Evolutionary conservation across 1,140 invertebrate species (phyloP), one percentile per base, ranked within the genome.

Genomic region (Euwallacea fornicatus): DNA sequence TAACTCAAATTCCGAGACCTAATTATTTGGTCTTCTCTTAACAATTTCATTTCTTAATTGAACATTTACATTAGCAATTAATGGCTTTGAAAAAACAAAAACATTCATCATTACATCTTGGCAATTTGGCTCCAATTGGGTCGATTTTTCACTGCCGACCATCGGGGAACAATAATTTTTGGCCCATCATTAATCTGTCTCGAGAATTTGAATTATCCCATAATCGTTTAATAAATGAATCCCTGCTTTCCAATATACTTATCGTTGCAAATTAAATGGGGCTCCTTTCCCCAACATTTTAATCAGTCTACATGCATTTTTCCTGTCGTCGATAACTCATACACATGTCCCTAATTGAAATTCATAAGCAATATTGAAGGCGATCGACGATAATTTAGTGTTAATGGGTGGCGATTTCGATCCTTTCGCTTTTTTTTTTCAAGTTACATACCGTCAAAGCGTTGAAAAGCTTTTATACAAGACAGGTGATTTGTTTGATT

Each of bases 261-360:
- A 58, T 15, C n/a, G 4, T 0, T 10, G 16, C 55, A 16, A 33
- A 58, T 58, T 7, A 16, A 58, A 58, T 0, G 6, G 10, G 10
- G 9, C 10, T 16, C 55, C 55, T 15, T 15, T 58, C 13, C 10
- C n/a, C 13, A 10, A 58, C 8, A 10, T 10, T 50, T 50, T 50
- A 50, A 50, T 15, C 13, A 33, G n/a, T 11, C 6, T 58, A 16
- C 0, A 9, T 6, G 13, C 13, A 58, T 58, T 58, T 58, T 58
- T 58, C 21, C n/a, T 41, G n/a, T 58, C n/a, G 55, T 16, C 16
- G 55, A 58, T 58, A 58, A 58, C 55, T 58, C 55, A 58, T 58
- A 16, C 55, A 33, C n/a, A 58, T 58, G 55, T 58, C 21, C 10
- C 21, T 58, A 58, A 58, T 58, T 58, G 55, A 58, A 58, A 16